These are phyloP conservation scores for Limnephilus lunatus DNA, from an alignment of 2,888 invertebrate species.

Conservation along the genomic window DNA sequence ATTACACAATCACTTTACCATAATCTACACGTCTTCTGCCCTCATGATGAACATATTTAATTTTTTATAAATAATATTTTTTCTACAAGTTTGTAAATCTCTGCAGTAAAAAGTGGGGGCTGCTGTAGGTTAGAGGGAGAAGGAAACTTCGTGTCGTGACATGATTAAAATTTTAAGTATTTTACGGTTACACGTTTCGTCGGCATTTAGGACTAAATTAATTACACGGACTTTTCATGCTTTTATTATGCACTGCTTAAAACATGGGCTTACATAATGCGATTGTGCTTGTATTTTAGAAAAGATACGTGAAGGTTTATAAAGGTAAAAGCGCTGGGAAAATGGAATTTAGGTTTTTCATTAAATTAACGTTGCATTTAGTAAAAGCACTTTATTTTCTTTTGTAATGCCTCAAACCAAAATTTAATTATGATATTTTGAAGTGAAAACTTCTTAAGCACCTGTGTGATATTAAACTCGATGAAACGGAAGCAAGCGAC, in stretches of 20 bases:
- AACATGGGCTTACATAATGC: neutral
- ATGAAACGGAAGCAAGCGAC: no score
- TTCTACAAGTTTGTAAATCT: neutral
- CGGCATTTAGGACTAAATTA: neutral
- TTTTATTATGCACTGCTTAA: neutral
- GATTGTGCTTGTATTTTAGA: neutral
- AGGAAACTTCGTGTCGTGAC: neutral
- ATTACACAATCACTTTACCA: no score
- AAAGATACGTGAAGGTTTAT: neutral
- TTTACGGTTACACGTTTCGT: neutral
- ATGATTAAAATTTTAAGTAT: neutral
- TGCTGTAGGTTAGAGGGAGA: neutral
- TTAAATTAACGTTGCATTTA: neutral
- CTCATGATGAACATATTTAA: no score
- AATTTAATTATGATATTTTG: no score
- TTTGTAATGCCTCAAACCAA: no score
- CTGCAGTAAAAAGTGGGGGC: neutral
- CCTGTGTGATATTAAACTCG: no score
- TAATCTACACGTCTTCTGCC: no score
- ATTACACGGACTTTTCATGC: neutral
- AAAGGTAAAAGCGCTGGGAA: neutral
- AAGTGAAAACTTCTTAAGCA: no score
- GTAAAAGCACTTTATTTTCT: neutral
- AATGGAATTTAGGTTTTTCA: neutral
- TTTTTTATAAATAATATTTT: no score